Evolutionary conservation across 2,113 vertebrate genomes (phyloP), one percentile per base, ranked within the genome.

Genomic region (Collichthys lucidus): DNA sequence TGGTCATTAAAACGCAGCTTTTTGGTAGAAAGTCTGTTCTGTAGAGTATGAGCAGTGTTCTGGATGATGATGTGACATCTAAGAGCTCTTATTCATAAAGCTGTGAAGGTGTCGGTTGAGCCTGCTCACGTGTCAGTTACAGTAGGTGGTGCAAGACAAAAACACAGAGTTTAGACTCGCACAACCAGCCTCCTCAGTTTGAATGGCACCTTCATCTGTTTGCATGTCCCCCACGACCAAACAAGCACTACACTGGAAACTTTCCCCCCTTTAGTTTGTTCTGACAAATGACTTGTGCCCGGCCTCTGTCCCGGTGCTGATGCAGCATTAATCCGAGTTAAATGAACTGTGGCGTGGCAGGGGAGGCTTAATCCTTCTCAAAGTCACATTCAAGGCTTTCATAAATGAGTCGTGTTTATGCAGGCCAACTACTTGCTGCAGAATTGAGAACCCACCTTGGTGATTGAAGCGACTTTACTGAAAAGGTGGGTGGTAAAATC

Each of bases 281-380:
- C 78, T 29, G 64, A 85, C 59, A 61, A 83, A 82, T 83, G 8
- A 73, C 79, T 72, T 62, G 70, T 60, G 46, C 79, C 66, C 70
- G 52, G 70, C 77, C 62, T 80, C 44, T 15, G 50, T 73, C 65
- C 63, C 2, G 52, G 77, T 40, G 76, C 79, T 76, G 89, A 82
- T 50, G 4, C 83, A 78, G 88, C 86, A 83, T 68, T 79, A 64
- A 80, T 83, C 42, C 1, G 14, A 76, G 89, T 81, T 85, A 78
- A 89, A 87, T 76, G 69, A 85, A 65, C 75, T 80, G 79, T 78
- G 74, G 65, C 29, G 1, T 56, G 53, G 84, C 61, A n/a, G 80
- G 72, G 80, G 70, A 77, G 79, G 56, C 35, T 40, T 52, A 83
- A 88, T 83, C 88, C 84, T 22, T 61, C 80, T 77, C 71, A 87